Conservation (phyloP, 2,797 vertebrate species). For the Gymnothorax reevesii region DNA sequence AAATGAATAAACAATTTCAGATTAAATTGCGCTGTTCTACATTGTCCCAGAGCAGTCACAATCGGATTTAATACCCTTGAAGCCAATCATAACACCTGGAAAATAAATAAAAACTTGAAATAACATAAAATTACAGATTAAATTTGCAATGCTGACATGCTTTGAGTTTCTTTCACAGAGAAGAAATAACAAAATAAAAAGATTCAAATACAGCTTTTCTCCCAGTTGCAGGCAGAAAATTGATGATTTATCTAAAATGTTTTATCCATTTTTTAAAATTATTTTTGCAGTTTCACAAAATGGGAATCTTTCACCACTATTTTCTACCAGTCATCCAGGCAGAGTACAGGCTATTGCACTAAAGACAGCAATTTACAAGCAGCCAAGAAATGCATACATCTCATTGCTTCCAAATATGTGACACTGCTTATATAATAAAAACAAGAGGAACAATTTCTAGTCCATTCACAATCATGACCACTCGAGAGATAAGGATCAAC, state of each 20-base stretch:
- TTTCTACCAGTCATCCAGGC: neutral
- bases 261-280: too few relatives aligned
- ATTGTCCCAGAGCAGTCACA: neutral
- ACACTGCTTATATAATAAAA: neutral
- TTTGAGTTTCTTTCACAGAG: neutral
- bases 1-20: neutral
- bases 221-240: neutral
- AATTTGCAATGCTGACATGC: neutral
- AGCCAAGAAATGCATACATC: neutral
- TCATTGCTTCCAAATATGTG: neutral
- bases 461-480: neutral
- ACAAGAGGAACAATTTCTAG: neutral
- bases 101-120: neutral
- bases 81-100: neutral
- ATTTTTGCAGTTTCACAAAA: too few relatives aligned
- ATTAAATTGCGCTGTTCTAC: neutral
- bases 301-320: too few relatives aligned
- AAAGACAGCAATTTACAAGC: neutral
- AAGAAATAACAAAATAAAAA: neutral
- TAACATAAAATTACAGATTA: neutral
- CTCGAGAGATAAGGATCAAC: neutral
- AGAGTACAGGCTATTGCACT: neutral
- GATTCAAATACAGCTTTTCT: neutral
- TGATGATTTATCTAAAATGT: neutral
- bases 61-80: neutral